Evolutionary conservation across 53 echinoderm and acorn worm species (phyloP), one percentile per base, ranked within the genome.

Genomic region (Mesocentrotus franciscanus): DNA sequence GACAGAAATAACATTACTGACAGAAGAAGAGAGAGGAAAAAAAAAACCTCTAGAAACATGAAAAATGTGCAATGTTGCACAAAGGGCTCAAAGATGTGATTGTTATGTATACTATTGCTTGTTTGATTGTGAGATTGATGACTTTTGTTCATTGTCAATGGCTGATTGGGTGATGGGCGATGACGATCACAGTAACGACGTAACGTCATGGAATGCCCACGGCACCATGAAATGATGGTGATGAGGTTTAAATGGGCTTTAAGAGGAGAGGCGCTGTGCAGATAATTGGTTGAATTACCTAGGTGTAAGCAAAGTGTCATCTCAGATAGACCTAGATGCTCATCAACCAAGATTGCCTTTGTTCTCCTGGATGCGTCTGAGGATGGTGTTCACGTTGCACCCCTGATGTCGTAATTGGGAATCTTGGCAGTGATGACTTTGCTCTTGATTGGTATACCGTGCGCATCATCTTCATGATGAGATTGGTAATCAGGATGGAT

Each of bases 221-320:
- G 30, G 91, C 66, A 26, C 91, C 64, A 34, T 91, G 92, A 71
- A 56, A 92, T 74, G 92, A 72, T 24, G 10, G 9, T 92, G 92
- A 92, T 75, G 92, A 49, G 92, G 68, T 72, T 92, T 92, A 70
- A 68, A 92, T 92, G 75, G 92, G 74, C 56, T 55, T 34, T 4
- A 61, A 29, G 71, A 92, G 12, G 92, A 68, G 71, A 27, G 71
- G 71, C 71, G 42, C 42, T 27, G 92, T 27, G 92, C 71, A 56
- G 71, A 68, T 92, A 92, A 92, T 92, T 92, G 92, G 92, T 26
- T 56, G 74, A 92, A 92, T 92, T 72, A 72, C 71, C 92, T 26
- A 92, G 74, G 92, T 92, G 92, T 92, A 56, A 72, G 49, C 35
- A 9, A 56, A 72, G 92, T 92, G 92, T 75, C 92, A 72, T 27